phyloP scores from a whole-genome alignment of 2,888 invertebrate genomes.

The Thelaira solivaga region DNA sequence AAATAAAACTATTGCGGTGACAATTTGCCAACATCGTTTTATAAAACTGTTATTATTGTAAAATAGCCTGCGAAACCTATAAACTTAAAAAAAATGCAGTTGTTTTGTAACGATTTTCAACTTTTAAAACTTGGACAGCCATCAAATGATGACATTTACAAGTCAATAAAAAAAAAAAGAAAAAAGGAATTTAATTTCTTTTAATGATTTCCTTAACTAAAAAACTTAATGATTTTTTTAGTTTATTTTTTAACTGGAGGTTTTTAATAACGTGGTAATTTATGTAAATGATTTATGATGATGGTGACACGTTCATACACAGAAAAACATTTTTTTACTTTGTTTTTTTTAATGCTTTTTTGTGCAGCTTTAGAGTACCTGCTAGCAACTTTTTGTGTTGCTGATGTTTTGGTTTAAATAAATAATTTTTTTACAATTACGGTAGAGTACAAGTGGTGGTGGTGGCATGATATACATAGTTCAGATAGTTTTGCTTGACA shows the following conservation, averaged over 20 bases:
- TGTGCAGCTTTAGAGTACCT: too few relatives aligned
- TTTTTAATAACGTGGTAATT: constrained; percentile 50
- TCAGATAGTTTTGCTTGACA: constrained; percentile 19
- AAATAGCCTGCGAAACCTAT: too few relatives aligned
- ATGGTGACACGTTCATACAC: constrained; percentile 8
- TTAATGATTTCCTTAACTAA: not conserved
- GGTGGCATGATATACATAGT: too few relatives aligned
- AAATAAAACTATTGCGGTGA: too few relatives aligned
- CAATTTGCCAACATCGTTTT: too few relatives aligned
- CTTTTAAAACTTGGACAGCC: too few relatives aligned
- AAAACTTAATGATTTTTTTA: too few relatives aligned
- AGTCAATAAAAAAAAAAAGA: too few relatives aligned
- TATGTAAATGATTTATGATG: constrained; percentile 53
- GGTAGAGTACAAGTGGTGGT: too few relatives aligned
- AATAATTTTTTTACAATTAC: not conserved
- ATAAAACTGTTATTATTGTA: too few relatives aligned
- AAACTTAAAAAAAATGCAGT: too few relatives aligned
- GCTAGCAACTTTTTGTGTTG: constrained; percentile 25
- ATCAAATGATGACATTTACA: constrained; percentile 44
- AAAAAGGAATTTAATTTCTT: not conserved
- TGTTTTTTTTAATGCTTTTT: not conserved
- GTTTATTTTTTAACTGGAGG: constrained; percentile 14
- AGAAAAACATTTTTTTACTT: constrained; percentile 1
- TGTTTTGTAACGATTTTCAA: too few relatives aligned
- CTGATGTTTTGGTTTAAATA: not conserved